A percentile compares a stretch with the other conserved stretches of the same genome.
These are phyloP conservation scores for Coleophora deauratella DNA, from an alignment of 2,888 invertebrate species.

Conservation along the genomic window DNA sequence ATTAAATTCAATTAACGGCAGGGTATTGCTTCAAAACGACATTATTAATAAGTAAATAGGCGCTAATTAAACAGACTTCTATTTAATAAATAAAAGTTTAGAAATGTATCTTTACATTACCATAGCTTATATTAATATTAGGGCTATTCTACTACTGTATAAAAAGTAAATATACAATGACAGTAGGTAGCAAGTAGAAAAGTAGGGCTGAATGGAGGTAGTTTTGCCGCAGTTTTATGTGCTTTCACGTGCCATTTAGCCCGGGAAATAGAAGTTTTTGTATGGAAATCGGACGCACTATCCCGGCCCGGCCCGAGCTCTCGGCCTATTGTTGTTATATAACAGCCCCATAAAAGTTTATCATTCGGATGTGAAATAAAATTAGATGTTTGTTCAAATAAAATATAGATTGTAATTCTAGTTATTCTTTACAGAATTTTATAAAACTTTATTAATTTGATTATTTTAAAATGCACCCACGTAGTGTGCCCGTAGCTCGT, in stretches of 20 bases:
- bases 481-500: too few relatives aligned
- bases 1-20: too few relatives aligned
- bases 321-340: conserved; percentile 59
- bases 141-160: too few relatives aligned
- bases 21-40: too few relatives aligned
- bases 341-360: conserved; percentile 66
- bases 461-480: too few relatives aligned
- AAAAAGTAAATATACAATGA: conserved; percentile 14
- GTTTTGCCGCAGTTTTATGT: conserved; percentile 68
- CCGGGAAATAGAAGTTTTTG: conserved; percentile 73
- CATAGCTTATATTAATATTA: too few relatives aligned
- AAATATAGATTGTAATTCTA: not conserved
- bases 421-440: too few relatives aligned
- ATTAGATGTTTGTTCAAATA: conserved; percentile 33
- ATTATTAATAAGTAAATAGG: too few relatives aligned
- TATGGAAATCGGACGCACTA: conserved; percentile 72
- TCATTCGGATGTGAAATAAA: conserved; percentile 50
- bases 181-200: conserved; percentile 15
- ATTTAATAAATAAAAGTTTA: too few relatives aligned
- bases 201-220: conserved; percentile 42
- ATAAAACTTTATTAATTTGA: too few relatives aligned
- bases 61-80: too few relatives aligned
- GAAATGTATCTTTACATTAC: too few relatives aligned
- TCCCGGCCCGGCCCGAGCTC: conserved; percentile 46
- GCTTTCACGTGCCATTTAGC: conserved; percentile 71